Percentiles rank a stretch among this genome's conserved stretches.
phyloP scores from a whole-genome alignment of 2,888 invertebrate genomes.

The Hydroisotoma schaefferi region DNA sequence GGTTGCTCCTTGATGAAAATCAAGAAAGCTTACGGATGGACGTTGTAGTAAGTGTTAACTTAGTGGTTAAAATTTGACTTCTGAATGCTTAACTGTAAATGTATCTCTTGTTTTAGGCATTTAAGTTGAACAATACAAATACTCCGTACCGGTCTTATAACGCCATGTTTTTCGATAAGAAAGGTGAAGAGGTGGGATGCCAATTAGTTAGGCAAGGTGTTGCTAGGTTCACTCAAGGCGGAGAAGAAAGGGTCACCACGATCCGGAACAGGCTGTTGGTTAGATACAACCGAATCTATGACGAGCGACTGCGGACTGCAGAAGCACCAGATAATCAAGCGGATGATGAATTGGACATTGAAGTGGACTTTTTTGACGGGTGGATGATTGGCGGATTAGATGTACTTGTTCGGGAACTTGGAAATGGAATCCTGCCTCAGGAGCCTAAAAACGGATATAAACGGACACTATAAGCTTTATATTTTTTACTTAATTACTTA shows the following conservation, averaged over 20 bases:
- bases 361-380: no score
- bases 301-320: background rate
- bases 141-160: constrained; percentile 19
- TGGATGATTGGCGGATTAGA: no score
- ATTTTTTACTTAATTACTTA: no score
- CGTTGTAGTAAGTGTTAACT: no score
- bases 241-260: background rate
- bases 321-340: background rate
- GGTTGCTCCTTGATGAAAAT: constrained; percentile 15
- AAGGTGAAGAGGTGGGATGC: constrained; percentile 23
- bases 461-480: no score
- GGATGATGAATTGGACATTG: no score
- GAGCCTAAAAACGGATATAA: no score
- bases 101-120: constrained; percentile 22
- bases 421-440: no score
- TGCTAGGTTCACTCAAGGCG: constrained; percentile 15
- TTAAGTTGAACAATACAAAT: background rate
- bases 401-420: no score
- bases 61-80: no score
- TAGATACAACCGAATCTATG: constrained; percentile 1
- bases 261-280: background rate
- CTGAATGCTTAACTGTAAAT: no score
- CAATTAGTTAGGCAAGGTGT: constrained; percentile 13
- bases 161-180: constrained; percentile 3
- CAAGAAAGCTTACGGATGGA: no score